Evolutionary conservation across 2,888 invertebrate species (phyloP).

Genomic region (Harpalus rubripes): DNA sequence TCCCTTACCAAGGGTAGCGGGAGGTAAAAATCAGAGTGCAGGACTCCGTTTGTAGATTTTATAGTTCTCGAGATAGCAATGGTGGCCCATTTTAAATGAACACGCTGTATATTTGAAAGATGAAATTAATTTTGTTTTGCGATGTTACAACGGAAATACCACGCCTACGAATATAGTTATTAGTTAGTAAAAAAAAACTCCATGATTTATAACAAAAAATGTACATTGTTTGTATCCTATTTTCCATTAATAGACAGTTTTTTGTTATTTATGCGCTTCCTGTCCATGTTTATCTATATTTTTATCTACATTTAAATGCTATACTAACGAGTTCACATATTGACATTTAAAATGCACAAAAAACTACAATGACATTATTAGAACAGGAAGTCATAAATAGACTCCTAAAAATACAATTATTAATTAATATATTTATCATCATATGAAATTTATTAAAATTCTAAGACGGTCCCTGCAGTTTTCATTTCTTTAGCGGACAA

Average conservation of each 20-base stretch:
- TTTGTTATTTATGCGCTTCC: slow-evolving; percentile 30
- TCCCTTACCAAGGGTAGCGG: no score
- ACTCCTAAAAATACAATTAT: slow-evolving; percentile 25
- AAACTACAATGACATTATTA: slow-evolving; percentile 39
- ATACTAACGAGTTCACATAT: slow-evolving; percentile 14
- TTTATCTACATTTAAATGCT: slow-evolving; percentile 19
- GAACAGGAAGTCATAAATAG: slow-evolving; percentile 25
- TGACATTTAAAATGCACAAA: slow-evolving; percentile 42
- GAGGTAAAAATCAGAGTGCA: no score
- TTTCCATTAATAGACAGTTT: neutral
- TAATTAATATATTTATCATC: slow-evolving; percentile 17
- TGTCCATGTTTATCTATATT: slow-evolving; percentile 33
- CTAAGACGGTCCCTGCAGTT: neutral
- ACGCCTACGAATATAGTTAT: neutral
- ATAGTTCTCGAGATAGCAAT: no score
- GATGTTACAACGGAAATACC: neutral
- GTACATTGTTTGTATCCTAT: neutral
- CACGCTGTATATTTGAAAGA: no score
- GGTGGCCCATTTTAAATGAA: no score
- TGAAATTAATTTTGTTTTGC: no score
- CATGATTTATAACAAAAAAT: neutral
- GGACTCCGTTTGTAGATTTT: no score
- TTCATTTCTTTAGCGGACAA: slow-evolving; percentile 12
- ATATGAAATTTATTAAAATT: slow-evolving; percentile 28
- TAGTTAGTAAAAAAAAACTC: neutral